A percentile compares a stretch with the other conserved stretches of the same genome.
These are phyloP conservation scores for Riptortus pedestris DNA, from an alignment of 1,140 invertebrate species.

Conservation along the genomic window DNA sequence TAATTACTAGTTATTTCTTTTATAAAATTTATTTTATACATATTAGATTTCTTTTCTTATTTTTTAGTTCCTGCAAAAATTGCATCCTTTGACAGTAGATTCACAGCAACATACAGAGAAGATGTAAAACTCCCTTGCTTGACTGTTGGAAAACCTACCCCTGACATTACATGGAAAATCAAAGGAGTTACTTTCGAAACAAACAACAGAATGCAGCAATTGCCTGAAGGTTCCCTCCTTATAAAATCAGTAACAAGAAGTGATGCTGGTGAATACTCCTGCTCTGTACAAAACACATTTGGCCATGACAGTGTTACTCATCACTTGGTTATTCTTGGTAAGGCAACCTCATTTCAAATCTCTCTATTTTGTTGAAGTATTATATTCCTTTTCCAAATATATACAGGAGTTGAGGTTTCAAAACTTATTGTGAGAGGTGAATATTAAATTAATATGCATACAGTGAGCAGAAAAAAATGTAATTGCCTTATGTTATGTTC, in stretches of 20 bases:
- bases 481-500: too few species aligned
- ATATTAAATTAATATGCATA: too few species aligned
- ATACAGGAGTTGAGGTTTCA: too few species aligned
- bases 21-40: background rate
- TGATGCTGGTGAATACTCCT: slow-evolving; percentile 83
- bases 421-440: too few species aligned
- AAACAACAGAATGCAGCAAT: slow-evolving; percentile 65
- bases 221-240: slow-evolving; percentile 79
- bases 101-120: slow-evolving; percentile 80
- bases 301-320: slow-evolving; percentile 86
- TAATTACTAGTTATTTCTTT: background rate
- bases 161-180: slow-evolving; percentile 77
- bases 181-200: slow-evolving; percentile 53
- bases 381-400: too few species aligned
- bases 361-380: slow-evolving; percentile 6
- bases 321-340: slow-evolving; percentile 73
- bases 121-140: slow-evolving; percentile 83
- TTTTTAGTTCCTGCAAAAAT: slow-evolving; percentile 76
- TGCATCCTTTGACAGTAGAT: slow-evolving; percentile 82
- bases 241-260: slow-evolving; percentile 79
- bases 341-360: slow-evolving; percentile 30
- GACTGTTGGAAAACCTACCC: slow-evolving; percentile 77
- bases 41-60: background rate
- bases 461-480: too few species aligned
- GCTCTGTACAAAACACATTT: slow-evolving; percentile 84